Evolutionary conservation across 2,888 invertebrate genomes (phyloP).

Genomic region (Eupeodes latifasciatus): DNA sequence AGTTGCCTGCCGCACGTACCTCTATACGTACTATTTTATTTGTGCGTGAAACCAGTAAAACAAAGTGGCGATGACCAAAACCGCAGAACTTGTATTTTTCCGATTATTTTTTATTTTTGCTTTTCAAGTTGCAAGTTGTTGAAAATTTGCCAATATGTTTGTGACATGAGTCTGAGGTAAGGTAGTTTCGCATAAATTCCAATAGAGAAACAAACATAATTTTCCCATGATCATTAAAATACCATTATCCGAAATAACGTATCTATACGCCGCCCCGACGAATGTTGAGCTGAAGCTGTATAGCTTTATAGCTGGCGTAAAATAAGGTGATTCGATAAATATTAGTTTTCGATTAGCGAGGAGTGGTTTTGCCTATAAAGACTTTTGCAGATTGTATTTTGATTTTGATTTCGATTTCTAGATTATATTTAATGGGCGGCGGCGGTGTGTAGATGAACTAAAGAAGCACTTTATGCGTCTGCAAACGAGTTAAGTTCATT

Average conservation of each 20-base stretch:
- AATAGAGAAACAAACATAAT: conserved; percentile 39
- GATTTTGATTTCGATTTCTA: conserved; percentile 4
- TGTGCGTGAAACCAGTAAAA: conserved; percentile 26
- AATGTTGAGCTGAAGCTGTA: too few species aligned
- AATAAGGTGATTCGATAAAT: conserved; percentile 58
- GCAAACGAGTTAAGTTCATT: neutral
- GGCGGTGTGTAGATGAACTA: neutral
- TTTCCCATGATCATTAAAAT: conserved; percentile 65
- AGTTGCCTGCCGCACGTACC: conserved; percentile 24
- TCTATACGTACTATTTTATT: neutral
- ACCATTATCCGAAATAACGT: conserved; percentile 31
- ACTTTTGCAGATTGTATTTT: neutral
- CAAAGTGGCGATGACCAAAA: conserved; percentile 62
- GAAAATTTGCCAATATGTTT: conserved; percentile 35
- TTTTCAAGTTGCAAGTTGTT: conserved; percentile 9
- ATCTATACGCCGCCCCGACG: neutral
- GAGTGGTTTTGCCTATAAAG: neutral
- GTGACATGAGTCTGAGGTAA: neutral
- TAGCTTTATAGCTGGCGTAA: neutral
- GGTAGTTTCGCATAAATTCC: conserved; percentile 26
- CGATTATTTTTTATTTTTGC: neutral
- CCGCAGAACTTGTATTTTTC: conserved; percentile 56
- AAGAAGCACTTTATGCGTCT: neutral
- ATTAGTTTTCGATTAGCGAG: conserved; percentile 68
- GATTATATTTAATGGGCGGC: neutral